Base-by-base conservation (phyloP, 2,888 invertebrate species). In the Nudaria mundana region DNA sequence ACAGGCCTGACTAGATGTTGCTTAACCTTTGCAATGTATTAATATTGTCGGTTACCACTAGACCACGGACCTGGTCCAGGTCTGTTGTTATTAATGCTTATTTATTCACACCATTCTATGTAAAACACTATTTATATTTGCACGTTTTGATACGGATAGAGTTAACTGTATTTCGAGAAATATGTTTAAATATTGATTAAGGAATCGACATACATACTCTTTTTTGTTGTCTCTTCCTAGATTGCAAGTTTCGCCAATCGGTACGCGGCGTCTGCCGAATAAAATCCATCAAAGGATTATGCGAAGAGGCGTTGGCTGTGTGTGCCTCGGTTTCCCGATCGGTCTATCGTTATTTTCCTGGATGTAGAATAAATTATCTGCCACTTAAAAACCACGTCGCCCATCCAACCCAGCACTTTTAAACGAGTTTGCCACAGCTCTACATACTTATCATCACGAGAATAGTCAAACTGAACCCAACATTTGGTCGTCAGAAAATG, bases 231-330 rank as follows among this genome's bases (percentile, higher is more conserved):
- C 76, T 60, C 58, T 64, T 50, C 53, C 55, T 57, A 54, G 55
- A 77, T 77, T 78, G 80, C 79, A 80, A 76, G 82, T 80, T 80
- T 74, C 73, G 71, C 68, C 73, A 71, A 76, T 79, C 69, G 60
- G 56, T 63, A n/a, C 69, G 65, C 38, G 36, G 48, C 48, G 48
- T 68, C 72, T 69, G 63, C 65, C 60, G 68, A 66, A 69, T 64
- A 59, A 73, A 80, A 86, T 87, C 85, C 83, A 86, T 88, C 85
- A 85, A 84, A 82, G 83, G 87, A 87, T 88, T 84, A 85, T 74
- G 78, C 71, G 50, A 41, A 15, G 45, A 37, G 41, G 42, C 25
- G 28, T 8, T 20, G 43, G 43, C n/a, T n/a, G 39, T 11, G 63
- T 66, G 64, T 68, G 74, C 78, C 76, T 71, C 71, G 66, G 68